A percentile compares a stretch with the other conserved stretches of the same genome.
phyloP scores from a whole-genome alignment of 1,140 invertebrate genomes.

The Colletes gigas region DNA sequence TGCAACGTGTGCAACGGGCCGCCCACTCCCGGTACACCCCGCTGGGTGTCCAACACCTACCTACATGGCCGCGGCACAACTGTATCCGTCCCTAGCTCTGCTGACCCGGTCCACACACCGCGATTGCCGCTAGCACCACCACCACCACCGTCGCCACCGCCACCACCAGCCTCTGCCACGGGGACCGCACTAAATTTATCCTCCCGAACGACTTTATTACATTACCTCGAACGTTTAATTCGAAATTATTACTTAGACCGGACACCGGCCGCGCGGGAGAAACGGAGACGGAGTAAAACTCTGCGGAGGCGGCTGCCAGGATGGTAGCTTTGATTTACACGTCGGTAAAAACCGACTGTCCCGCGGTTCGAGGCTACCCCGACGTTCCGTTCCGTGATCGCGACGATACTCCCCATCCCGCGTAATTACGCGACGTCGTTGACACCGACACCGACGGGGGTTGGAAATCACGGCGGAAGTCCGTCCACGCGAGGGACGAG shows the following conservation, averaged over 20 bases:
- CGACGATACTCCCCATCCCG: too few relatives aligned
- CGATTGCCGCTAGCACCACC: conserved; percentile 51
- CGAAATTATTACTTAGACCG: conserved; percentile 76
- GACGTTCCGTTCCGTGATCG: too few relatives aligned
- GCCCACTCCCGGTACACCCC: conserved; percentile 77
- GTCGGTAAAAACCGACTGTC: conserved; percentile 64
- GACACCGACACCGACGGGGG: too few relatives aligned
- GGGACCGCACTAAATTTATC: conserved; percentile 76
- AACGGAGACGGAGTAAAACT: background rate
- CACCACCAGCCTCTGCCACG: conserved; percentile 30
- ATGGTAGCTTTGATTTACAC: conserved; percentile 70
- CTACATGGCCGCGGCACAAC: conserved; percentile 76
- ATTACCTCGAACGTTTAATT: conserved; percentile 77
- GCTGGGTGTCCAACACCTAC: conserved; percentile 80
- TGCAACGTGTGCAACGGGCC: conserved; percentile 69
- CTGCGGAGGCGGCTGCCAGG: conserved; percentile 7
- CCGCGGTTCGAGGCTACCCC: background rate
- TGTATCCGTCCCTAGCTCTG: conserved; percentile 63
- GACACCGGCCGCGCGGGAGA: conserved; percentile 5
- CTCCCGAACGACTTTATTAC: conserved; percentile 77
- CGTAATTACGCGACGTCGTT: conserved; percentile 40
- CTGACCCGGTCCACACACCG: conserved; percentile 63
- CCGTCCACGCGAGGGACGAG: conserved; percentile 51
- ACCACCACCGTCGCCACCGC: conserved; percentile 47
- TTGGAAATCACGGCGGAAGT: background rate